A percentile compares a stretch with the other conserved stretches of the same genome.
phyloP scores from a whole-genome alignment of 2,888 invertebrate species.

The Subacronicta megacephala region DNA sequence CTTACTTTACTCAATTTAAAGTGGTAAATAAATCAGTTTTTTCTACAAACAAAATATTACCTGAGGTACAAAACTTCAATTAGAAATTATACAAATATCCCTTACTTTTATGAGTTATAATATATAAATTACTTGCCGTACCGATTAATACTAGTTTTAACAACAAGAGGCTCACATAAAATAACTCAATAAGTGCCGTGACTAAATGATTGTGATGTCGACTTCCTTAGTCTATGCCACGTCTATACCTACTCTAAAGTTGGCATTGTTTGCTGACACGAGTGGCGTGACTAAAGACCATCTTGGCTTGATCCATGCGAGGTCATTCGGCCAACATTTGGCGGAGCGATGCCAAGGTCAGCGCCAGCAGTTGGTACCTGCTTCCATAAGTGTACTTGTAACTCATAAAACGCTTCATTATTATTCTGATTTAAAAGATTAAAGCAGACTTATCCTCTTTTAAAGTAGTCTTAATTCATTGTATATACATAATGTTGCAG shows the following conservation, averaged over 20 bases:
- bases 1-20: too few relatives aligned
- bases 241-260: constrained; percentile 26
- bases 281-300: constrained; percentile 82
- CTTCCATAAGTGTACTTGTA: constrained; percentile 53
- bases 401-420: constrained; percentile 62
- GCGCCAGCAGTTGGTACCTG: constrained; percentile 64
- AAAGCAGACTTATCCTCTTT: constrained; percentile 48
- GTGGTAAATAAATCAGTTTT: too few relatives aligned
- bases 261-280: constrained; percentile 60
- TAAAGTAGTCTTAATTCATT: constrained; percentile 12
- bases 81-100: too few relatives aligned
- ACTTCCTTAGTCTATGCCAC: constrained; percentile 46
- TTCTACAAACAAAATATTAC: too few relatives aligned
- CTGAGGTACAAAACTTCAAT: too few relatives aligned
- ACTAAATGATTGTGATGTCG: constrained; percentile 36
- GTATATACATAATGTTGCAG: constrained; percentile 13
- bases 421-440: constrained; percentile 62
- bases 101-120: background rate
- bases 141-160: constrained; percentile 30
- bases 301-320: constrained; percentile 74
- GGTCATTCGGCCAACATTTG: constrained; percentile 81
- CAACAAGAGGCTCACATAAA: constrained; percentile 38
- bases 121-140: background rate
- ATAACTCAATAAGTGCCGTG: constrained; percentile 47
- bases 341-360: constrained; percentile 77